phyloP scores from a whole-genome alignment of 2,888 invertebrate genomes.

The Eristalis arbustorum region DNA sequence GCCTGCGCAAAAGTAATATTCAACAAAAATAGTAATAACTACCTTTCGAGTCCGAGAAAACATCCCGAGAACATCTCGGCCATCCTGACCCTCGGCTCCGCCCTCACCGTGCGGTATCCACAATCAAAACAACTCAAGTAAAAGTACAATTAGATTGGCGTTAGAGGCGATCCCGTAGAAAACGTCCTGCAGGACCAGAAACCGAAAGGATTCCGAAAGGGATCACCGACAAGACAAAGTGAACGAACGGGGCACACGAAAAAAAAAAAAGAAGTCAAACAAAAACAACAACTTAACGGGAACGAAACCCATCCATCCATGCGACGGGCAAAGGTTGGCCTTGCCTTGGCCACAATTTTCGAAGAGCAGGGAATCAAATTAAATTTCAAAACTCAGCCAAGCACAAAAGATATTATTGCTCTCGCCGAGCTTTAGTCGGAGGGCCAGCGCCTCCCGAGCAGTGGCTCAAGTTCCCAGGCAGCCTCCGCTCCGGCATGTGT shows the following conservation, averaged over 20 bases:
- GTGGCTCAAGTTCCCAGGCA: slow-evolving; percentile 56
- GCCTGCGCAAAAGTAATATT: slow-evolving; percentile 45
- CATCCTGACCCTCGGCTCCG: not conserved
- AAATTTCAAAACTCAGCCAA: slow-evolving; percentile 62
- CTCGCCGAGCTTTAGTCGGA: not conserved
- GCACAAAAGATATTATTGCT: slow-evolving; percentile 68
- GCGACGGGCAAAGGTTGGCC: slow-evolving; percentile 49
- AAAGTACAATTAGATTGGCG: slow-evolving; percentile 67
- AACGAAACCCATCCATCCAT: slow-evolving; percentile 49
- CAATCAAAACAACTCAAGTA: slow-evolving; percentile 69
- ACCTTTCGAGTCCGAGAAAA: slow-evolving; percentile 44
- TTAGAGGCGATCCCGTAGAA: slow-evolving; percentile 58
- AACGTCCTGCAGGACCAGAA: slow-evolving; percentile 31
- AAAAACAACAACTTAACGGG: slow-evolving; percentile 51
- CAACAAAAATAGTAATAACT: slow-evolving; percentile 54
- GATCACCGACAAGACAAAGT: not conserved
- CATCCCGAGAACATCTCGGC: slow-evolving; percentile 19
- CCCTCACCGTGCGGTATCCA: slow-evolving; percentile 23
- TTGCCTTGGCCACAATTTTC: slow-evolving; percentile 28
- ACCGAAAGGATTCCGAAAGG: slow-evolving; percentile 1
- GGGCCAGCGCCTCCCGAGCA: slow-evolving; percentile 27
- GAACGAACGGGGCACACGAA: not conserved
- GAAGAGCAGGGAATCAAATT: slow-evolving; percentile 58
- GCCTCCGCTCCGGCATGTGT: slow-evolving; percentile 2
- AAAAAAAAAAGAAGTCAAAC: slow-evolving; percentile 13